Conservation (phyloP, 2,113 vertebrate genomes). For the Rynchops niger region DNA sequence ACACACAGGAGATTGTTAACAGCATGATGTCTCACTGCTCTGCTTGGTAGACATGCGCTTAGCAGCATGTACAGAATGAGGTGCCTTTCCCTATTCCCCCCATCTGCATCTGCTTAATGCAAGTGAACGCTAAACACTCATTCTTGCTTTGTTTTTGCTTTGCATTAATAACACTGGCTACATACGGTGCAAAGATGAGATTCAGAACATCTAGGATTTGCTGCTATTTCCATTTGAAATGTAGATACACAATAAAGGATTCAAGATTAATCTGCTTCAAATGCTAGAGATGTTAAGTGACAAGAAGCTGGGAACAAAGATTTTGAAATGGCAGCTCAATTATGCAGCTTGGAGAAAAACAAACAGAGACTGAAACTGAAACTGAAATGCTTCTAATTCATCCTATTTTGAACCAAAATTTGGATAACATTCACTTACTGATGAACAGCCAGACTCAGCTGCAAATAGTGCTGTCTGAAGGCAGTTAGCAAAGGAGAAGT, state of each 20-base stretch:
- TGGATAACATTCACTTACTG: not conserved
- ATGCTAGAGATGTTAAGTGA: slow-evolving; percentile 35
- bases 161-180: not conserved
- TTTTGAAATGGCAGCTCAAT: slow-evolving; percentile 45
- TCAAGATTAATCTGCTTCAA: slow-evolving; percentile 31
- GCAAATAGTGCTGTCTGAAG: not conserved
- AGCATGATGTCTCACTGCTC: not conserved
- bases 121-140: not conserved
- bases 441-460: slow-evolving; percentile 25
- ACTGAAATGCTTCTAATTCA: slow-evolving; percentile 44
- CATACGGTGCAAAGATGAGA: not conserved
- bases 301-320: slow-evolving; percentile 33
- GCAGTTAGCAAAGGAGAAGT: not conserved
- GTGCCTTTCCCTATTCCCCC: not conserved
- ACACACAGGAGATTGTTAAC: not conserved
- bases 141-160: not conserved
- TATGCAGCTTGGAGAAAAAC: slow-evolving; percentile 24
- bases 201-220: not conserved
- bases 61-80: not conserved
- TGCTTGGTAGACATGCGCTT: not conserved
- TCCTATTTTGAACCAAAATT: slow-evolving; percentile 4
- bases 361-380: slow-evolving; percentile 37
- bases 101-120: not conserved
- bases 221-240: slow-evolving; percentile 33
- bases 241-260: not conserved